Base-by-base conservation (phyloP, 35 echinoderm and acorn worm genomes). In the Heliocidaris erythrogramma region DNA sequence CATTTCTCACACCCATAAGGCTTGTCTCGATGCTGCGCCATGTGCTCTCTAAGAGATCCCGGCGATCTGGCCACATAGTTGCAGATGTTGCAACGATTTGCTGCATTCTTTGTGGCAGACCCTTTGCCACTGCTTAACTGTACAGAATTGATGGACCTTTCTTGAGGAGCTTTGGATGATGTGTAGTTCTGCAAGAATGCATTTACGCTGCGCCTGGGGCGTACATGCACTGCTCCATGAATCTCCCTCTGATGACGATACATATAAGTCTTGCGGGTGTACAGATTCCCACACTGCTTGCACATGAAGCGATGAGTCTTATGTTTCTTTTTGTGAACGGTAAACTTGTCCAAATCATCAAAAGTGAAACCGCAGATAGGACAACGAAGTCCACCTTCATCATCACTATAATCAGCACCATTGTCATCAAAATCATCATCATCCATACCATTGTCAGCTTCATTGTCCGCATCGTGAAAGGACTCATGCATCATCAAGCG, bases 401-500 rank as follows among this genome's bases (percentile, higher is more conserved):
- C 21, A 24, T 78, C 65, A 3, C 18, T 78, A 21, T 78, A 78
- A 21, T 78, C 65, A 27, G 65, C 27, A 21, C 18, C 65, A 78
- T n/a, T 78, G 65, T 78, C 65, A n/a, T 78, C 65, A 29, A 27
- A 5, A n/a, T 78, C 65, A n/a, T 78, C 65, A 27, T 21, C 27
- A 4, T 78, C 65, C 21, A 7, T 78, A 78, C 27, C 65, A 78
- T 78, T 89, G 87, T 32, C 31, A 2, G 30, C 14, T 14, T 14
- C 31, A 27, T 89, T 9, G 24, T 89, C 32, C 0, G 1, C 49
- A 30, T 18, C 30, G n/a, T 92, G 91, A n/a, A 92, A 92, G 1
- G 91, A 92, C 48, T 92, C 91, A 48, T 92, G 91, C 91, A 59
- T 30, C 17, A 92, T 13, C 49, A 92, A 59, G 5, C 91, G 91